Percentiles rank a stretch among this genome's conserved stretches.
Evolutionary conservation across 30 jellyfish, hydroid and myxozoan genomes (phyloP).

Genomic region (Aurelia aurita): DNA sequence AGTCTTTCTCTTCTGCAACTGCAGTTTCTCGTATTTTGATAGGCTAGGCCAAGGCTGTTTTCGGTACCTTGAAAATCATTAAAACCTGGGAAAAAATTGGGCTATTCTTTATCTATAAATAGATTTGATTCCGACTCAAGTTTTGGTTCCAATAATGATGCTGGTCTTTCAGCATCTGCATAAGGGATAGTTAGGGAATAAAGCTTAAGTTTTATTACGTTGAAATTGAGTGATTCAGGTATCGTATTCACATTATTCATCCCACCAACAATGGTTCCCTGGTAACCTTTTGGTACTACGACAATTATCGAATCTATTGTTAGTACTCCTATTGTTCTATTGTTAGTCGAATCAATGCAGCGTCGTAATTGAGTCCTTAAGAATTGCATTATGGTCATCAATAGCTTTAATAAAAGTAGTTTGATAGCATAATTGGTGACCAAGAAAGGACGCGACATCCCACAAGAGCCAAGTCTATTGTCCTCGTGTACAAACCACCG

Average conservation of each 20-base stretch:
- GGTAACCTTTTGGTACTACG: not conserved
- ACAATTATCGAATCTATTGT: not conserved
- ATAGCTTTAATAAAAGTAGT: constrained; percentile 22
- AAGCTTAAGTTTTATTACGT: not conserved
- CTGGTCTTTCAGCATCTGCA: too few species aligned
- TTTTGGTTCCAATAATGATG: too few species aligned
- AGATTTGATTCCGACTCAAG: too few species aligned
- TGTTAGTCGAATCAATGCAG: not conserved
- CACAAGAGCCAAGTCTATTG: not conserved
- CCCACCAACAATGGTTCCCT: constrained; percentile 1
- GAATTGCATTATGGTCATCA: constrained; percentile 30
- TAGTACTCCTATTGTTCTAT: not conserved
- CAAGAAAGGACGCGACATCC: constrained; percentile 60
- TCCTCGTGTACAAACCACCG: not conserved
- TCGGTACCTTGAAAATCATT: too few species aligned
- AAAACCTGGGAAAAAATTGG: too few species aligned
- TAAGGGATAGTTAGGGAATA: too few species aligned
- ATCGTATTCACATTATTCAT: not conserved
- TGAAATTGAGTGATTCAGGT: not conserved
- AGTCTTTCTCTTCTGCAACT: too few species aligned
- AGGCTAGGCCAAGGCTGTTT: too few species aligned
- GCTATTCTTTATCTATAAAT: too few species aligned
- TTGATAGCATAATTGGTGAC: not conserved
- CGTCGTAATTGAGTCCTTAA: not conserved
- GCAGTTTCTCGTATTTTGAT: too few species aligned